Evolutionary conservation across 2,888 invertebrate species (phyloP).

Genomic region (Sphinx pinastri): DNA sequence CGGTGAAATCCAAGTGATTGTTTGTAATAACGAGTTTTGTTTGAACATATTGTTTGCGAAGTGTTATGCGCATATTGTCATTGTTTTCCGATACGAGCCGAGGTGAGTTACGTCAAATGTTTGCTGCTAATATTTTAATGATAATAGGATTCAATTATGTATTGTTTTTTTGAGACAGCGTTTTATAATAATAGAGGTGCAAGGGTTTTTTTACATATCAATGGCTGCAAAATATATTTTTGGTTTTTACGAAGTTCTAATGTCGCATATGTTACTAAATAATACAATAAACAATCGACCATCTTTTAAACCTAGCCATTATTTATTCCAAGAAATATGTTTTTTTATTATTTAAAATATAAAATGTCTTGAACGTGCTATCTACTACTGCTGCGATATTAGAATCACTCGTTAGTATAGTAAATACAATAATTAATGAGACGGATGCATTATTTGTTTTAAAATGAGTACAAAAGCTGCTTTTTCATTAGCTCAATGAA

Average conservation of each 20-base stretch:
- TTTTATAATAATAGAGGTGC: not conserved
- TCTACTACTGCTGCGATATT: not conserved
- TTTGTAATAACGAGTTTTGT: constrained; percentile 50
- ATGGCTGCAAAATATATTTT: not conserved
- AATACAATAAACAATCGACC: no score
- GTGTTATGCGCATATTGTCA: constrained; percentile 46
- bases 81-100: constrained; percentile 35
- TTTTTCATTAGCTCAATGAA: constrained; percentile 45
- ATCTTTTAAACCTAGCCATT: no score
- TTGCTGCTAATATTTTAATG: constrained; percentile 30
- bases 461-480: constrained; percentile 31
- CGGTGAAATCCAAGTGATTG: constrained; percentile 50
- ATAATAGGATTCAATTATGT: constrained; percentile 3
- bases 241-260: not conserved
- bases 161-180: not conserved
- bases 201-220: no score
- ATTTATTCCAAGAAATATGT: no score
- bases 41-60: constrained; percentile 45
- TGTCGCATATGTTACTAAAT: no score
- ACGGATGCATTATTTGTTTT: constrained; percentile 28
- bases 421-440: constrained; percentile 27
- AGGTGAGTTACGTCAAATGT: constrained; percentile 34
- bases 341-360: not conserved
- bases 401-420: constrained; percentile 4
- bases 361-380: constrained; percentile 28